A percentile compares a stretch with the other conserved stretches of the same genome.
Evolutionary conservation across 2,888 invertebrate genomes (phyloP).

Genomic region (Plagiodera versicolora): DNA sequence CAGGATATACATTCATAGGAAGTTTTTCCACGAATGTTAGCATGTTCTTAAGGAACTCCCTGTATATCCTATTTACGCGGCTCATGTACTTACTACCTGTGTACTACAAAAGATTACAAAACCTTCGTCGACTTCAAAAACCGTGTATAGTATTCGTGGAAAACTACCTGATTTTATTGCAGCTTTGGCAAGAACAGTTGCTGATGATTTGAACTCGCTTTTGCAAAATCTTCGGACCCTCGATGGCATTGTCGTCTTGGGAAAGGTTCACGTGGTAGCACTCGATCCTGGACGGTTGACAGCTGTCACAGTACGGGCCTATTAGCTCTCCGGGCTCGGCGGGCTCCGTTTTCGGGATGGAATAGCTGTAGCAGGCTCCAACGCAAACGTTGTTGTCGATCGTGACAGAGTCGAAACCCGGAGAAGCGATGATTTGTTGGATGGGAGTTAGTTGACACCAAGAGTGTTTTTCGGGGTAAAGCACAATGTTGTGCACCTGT

Average conservation of each 20-base stretch:
- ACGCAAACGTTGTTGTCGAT: slow-evolving; percentile 73
- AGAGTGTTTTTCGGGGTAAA: slow-evolving; percentile 70
- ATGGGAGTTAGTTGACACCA: slow-evolving; percentile 72
- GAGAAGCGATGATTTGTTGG: slow-evolving; percentile 68
- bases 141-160: too few relatives aligned
- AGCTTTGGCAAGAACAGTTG: slow-evolving; percentile 67
- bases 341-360: slow-evolving; percentile 68
- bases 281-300: slow-evolving; percentile 65
- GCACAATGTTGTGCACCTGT: slow-evolving; percentile 69
- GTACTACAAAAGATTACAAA: too few relatives aligned
- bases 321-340: slow-evolving; percentile 67
- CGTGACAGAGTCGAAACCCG: slow-evolving; percentile 65
- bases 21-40: too few relatives aligned
- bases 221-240: slow-evolving; percentile 58
- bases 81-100: too few relatives aligned
- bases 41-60: too few relatives aligned
- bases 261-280: slow-evolving; percentile 66
- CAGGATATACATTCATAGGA: too few relatives aligned
- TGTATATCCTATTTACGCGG: too few relatives aligned
- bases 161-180: slow-evolving; percentile 53
- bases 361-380: slow-evolving; percentile 72
- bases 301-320: slow-evolving; percentile 70
- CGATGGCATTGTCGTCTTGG: slow-evolving; percentile 60
- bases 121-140: too few relatives aligned
- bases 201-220: slow-evolving; percentile 68